Conservation (phyloP, 2,113 vertebrate species). For the Symphodus melops region DNA sequence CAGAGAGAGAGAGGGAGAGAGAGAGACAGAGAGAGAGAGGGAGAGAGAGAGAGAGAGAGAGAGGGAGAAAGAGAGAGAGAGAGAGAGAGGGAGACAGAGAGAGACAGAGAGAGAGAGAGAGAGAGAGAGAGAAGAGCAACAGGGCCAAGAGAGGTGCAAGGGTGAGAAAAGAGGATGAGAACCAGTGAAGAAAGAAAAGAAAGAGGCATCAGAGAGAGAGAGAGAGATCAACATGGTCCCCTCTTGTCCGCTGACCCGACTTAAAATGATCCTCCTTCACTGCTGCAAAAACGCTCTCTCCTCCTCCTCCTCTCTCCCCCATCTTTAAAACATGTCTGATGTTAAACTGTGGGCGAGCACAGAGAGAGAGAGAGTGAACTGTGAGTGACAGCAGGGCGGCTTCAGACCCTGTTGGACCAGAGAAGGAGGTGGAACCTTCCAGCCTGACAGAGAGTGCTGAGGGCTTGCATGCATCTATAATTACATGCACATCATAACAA, state of each 20-base stretch:
- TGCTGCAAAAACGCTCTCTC: background rate
- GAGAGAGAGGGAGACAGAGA: slow-evolving; percentile 6
- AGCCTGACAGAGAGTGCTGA: too few relatives aligned
- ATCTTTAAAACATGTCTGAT: slow-evolving; percentile 38
- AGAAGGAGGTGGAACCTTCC: too few relatives aligned
- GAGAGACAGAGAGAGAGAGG: too few relatives aligned
- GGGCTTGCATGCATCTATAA: too few relatives aligned
- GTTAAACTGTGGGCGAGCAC: slow-evolving; percentile 11
- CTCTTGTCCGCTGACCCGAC: slow-evolving; percentile 33
- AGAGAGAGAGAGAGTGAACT: background rate
- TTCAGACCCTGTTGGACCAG: too few relatives aligned
- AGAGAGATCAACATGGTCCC: slow-evolving; percentile 21
- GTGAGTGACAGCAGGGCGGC: background rate
- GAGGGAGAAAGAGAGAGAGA: too few relatives aligned
- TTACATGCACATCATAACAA: too few relatives aligned
- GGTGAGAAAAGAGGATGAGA: slow-evolving; percentile 28
- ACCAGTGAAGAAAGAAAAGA: slow-evolving; percentile 14
- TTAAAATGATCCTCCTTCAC: slow-evolving; percentile 29
- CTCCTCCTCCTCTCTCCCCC: slow-evolving; percentile 1
- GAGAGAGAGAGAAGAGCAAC: slow-evolving; percentile 27
- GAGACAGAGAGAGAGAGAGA: background rate
- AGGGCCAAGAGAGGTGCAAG: background rate
- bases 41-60: background rate
- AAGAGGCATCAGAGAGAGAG: background rate
- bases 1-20: too few relatives aligned